Evolutionary conservation across 2,797 vertebrate species (phyloP), one percentile per base, ranked within the genome.

Genomic region (Atherinosoma microstoma): DNA sequence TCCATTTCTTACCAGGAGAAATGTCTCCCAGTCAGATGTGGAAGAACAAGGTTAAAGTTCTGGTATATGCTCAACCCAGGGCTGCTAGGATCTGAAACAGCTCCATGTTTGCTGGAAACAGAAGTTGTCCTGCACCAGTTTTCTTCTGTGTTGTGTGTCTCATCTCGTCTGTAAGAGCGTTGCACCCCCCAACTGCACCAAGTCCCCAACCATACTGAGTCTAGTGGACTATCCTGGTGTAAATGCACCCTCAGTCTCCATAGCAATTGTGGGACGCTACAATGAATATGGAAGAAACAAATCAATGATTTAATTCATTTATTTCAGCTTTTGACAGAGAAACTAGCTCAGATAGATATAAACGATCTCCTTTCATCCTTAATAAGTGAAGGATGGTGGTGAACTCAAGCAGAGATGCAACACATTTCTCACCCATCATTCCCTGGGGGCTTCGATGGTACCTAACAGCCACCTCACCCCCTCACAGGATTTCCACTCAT

Each of bases 401-500:
- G 54, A 80, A 62, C 78, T 76, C 54, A 49, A 80, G 66, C 79
- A 75, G 65, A 69, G 75, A 80, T 64, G 60, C 42, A 61, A 63
- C 60, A 78, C 66, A 77, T 86, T 83, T 86, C 77, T 84, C 84
- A 59, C 78, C 72, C 83, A 58, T 61, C 47, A 56, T 64, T 68
- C 86, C 89, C 84, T 6, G 1, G 0, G 67, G 85, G 70, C 22
- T 15, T 30, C 16, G 38, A 61, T 2, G 56, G 47, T 68, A 59
- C 89, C 79, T 80, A 70, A 75, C 85, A 68, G 75, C 68, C 81
- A 72, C 76, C 81, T 88, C 84, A 5, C 75, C 78, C 70, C 75
- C 81, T 88, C 84, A 5, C 75, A 87, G 78, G 80, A 79, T 82
- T 70, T 78, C 73, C 67, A 75, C 79, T 88, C 78, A 80, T 84